These are phyloP conservation scores for Pollenia labialis DNA, from an alignment of 2,888 invertebrate genomes.

Conservation along the genomic window DNA sequence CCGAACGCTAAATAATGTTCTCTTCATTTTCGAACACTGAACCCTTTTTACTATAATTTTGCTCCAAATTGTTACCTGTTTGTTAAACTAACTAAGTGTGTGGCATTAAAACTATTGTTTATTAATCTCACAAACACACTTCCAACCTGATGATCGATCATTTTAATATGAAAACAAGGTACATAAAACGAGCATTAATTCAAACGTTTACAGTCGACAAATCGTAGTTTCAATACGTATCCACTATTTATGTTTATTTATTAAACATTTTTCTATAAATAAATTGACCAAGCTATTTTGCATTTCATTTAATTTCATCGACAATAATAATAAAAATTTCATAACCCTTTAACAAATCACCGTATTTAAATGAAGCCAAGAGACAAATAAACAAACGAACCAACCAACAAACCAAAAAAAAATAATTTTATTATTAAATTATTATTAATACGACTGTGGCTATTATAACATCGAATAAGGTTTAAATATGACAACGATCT, in stretches of 20 bases:
- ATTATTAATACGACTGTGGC: conserved; percentile 35
- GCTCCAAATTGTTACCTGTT: not conserved
- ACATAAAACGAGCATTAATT: not conserved
- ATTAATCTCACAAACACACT: not conserved
- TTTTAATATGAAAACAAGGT: not conserved
- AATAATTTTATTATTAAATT: conserved; percentile 41
- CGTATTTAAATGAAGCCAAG: conserved; percentile 49
- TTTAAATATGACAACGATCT: conserved; percentile 66
- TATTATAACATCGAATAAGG: conserved; percentile 64
- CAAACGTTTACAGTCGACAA: not conserved
- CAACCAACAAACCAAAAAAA: not conserved
- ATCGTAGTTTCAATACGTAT: not conserved
- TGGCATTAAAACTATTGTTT: not conserved
- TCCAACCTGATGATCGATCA: not conserved
- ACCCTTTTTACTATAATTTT: not conserved
- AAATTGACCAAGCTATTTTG: not conserved
- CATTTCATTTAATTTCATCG: conserved; percentile 35
- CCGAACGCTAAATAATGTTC: too few species aligned
- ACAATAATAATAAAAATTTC: conserved; percentile 34
- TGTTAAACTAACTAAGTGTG: not conserved
- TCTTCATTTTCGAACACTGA: too few species aligned
- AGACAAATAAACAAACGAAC: conserved; percentile 4
- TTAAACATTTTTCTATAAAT: not conserved
- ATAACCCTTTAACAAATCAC: conserved; percentile 62
- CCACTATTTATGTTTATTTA: conserved; percentile 6